Conservation (phyloP, 1,140 invertebrate species). For the Drosophila nigromelanica region DNA sequence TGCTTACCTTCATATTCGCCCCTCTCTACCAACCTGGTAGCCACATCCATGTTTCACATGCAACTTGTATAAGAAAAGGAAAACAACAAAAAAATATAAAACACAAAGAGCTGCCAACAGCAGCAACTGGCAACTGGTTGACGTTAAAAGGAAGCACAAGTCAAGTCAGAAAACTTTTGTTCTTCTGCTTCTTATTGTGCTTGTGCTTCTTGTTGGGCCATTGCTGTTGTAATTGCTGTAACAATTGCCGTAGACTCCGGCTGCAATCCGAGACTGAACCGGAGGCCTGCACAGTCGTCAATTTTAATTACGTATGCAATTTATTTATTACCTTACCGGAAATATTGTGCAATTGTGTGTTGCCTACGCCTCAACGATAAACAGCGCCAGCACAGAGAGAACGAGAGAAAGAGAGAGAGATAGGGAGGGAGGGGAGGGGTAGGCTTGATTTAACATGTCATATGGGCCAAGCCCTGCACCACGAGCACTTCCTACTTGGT, state of each 20-base stretch:
- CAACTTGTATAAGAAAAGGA: constrained; percentile 33
- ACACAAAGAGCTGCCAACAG: constrained; percentile 67
- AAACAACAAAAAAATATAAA: constrained; percentile 19
- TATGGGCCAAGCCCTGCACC: constrained; percentile 16
- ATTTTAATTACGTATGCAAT: constrained; percentile 83
- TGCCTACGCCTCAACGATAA: constrained; percentile 46
- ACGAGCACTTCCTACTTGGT: neutral
- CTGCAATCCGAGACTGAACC: constrained; percentile 16
- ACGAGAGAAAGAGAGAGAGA: neutral
- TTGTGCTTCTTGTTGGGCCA: constrained; percentile 6
- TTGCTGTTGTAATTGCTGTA: constrained; percentile 63
- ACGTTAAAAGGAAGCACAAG: constrained; percentile 74
- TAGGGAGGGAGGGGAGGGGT: neutral
- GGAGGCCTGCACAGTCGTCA: constrained; percentile 70
- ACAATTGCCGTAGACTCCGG: constrained; percentile 39
- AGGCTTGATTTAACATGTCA: constrained; percentile 67
- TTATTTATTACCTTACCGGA: constrained; percentile 81
- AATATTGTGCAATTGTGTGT: constrained; percentile 77
- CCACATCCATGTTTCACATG: constrained; percentile 41
- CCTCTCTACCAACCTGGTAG: neutral
- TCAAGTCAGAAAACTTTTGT: constrained; percentile 75
- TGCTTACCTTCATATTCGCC: constrained; percentile 37
- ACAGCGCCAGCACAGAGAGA: constrained; percentile 16
- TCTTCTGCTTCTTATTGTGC: constrained; percentile 16
- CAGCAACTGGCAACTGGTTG: constrained; percentile 61